A percentile compares a stretch with the other conserved stretches of the same genome.
phyloP scores from a whole-genome alignment of 2,113 vertebrate genomes.

The Strix aluco region DNA sequence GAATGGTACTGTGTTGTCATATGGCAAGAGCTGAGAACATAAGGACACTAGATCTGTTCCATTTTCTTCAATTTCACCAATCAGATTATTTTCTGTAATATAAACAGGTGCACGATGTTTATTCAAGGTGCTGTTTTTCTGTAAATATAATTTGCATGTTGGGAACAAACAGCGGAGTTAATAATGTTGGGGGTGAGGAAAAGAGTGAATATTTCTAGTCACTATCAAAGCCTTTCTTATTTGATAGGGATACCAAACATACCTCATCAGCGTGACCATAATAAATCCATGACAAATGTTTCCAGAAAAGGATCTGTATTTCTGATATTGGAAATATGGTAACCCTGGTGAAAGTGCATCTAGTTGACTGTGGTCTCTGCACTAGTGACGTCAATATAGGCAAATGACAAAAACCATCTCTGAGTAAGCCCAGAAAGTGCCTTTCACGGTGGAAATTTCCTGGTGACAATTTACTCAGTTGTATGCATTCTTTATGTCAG shows the following conservation, averaged over 20 bases:
- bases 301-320: not conserved
- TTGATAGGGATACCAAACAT: not conserved
- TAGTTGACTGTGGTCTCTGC: not conserved
- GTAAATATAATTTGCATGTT: not conserved
- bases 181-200: not conserved
- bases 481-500: not conserved
- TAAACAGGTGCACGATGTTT: not conserved
- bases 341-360: not conserved
- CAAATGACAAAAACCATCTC: not conserved
- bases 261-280: not conserved
- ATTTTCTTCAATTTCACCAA: not conserved
- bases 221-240: not conserved
- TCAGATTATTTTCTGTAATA: not conserved
- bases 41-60: not conserved
- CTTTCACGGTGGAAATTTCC: not conserved
- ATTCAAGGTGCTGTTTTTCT: not conserved
- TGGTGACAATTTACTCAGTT: not conserved
- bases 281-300: not conserved
- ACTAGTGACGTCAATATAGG: not conserved
- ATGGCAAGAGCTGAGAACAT: not conserved
- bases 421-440: not conserved
- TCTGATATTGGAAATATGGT: not conserved
- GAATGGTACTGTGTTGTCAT: not conserved
- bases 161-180: not conserved
- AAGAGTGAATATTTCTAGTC: not conserved